Evolutionary conservation across 1,140 invertebrate species (phyloP), one percentile per base, ranked within the genome.

Genomic region (Coptotermes formosanus): DNA sequence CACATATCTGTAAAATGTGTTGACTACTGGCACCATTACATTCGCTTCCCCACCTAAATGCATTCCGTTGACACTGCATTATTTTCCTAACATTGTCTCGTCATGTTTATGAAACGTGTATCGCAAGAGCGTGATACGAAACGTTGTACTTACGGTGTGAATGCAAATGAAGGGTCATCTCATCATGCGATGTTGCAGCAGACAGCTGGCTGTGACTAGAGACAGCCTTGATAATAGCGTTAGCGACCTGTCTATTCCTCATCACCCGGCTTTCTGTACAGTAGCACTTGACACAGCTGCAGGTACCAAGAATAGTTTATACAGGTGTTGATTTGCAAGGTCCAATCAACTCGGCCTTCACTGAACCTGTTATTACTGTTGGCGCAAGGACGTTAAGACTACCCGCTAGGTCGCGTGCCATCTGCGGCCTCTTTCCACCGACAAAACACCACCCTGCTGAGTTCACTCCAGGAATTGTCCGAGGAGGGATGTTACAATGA

Each of bases 241-340:
- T 2, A 25, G 4, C n/a, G 64, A 7, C 16, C 64, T 75, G 64
- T 75, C 25, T 64, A 21, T 64, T 16, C 48, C 48, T 16, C 9
- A 14, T 75, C 25, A 75, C 64, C 64, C 64, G n/a, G 16, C 25
- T 8, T 75, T 55, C 52, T 21, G 14, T 55, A 21, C 19, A 55
- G 19, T 55, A 21, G 14, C 25, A 75, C 64, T 75, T 55, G 16
- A 16, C 52, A 55, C 52, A 19, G 52, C 52, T 55, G 19, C 14
- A 48, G 14, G 11, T 16, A 48, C 3, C 16, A 64, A 64, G 7
- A 30, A 75, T 16, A 30, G 2, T 7, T 6, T 30, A 25, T 75
- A 75, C 64, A 75, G 64, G 64, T 75, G 64, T 75, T 75, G 64
- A 30, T 75, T 75, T 75, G 64, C 64, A 75, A 30, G 64, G 25